Conservation (phyloP, 2,797 vertebrate genomes). For the Semaprochilodus insignis region DNA sequence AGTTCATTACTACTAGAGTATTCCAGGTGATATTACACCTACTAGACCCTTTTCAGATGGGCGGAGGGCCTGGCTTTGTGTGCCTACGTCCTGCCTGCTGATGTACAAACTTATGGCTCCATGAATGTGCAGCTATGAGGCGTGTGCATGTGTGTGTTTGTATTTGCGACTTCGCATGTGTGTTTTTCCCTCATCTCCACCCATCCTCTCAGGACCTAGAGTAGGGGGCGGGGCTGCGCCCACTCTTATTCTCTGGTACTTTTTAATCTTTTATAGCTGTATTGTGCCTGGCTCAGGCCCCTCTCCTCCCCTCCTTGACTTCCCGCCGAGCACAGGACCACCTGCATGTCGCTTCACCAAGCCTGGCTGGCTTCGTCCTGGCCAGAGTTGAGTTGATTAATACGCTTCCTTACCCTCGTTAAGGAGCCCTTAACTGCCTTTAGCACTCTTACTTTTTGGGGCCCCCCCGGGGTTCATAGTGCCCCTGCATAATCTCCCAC, state of each 20-base stretch:
- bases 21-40: neutral
- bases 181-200: conserved; percentile 57
- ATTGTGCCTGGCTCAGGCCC: conserved; percentile 55
- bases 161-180: conserved; percentile 50
- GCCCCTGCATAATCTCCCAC: conserved; percentile 82
- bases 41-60: neutral
- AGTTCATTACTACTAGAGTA: neutral
- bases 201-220: conserved; percentile 60
- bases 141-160: conserved; percentile 46
- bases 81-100: neutral
- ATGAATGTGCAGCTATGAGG: conserved; percentile 9
- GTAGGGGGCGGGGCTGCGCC: conserved; percentile 57
- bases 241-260: conserved; percentile 58
- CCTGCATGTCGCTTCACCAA: conserved; percentile 57
- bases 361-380: conserved; percentile 56
- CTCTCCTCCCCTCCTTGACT: conserved; percentile 62
- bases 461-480: conserved; percentile 77
- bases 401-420: conserved; percentile 85
- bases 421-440: conserved; percentile 87
- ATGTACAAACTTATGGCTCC: neutral
- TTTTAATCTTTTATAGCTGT: conserved; percentile 64
- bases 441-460: conserved; percentile 85
- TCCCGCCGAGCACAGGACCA: conserved; percentile 59
- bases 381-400: conserved; percentile 84
- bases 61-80: neutral